Conservation (phyloP, 35 echinoderm and acorn worm genomes). For the Nesometra sesokonis region DNA sequence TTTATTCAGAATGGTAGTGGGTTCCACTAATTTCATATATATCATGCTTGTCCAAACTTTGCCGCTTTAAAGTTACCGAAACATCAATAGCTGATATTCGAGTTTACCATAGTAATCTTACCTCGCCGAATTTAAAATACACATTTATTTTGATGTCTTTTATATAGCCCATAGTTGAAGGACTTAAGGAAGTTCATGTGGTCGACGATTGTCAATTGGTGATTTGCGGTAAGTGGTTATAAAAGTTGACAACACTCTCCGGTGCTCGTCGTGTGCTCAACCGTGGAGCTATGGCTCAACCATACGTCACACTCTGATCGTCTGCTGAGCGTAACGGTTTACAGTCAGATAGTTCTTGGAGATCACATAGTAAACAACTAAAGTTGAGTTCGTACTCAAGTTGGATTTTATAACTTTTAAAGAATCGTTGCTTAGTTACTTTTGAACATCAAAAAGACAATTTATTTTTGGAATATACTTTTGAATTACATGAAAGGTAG, state of each 20-base stretch:
- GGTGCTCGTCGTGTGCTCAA: not conserved
- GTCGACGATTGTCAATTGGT: not conserved
- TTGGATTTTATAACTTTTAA: not conserved
- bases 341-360: not conserved
- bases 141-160: not conserved
- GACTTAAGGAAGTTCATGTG: not conserved
- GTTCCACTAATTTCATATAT: too few relatives aligned
- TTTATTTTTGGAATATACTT: too few relatives aligned
- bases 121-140: not conserved
- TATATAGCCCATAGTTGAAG: not conserved
- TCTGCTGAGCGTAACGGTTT: not conserved
- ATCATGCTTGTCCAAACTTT: too few relatives aligned
- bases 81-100: too few relatives aligned
- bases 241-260: not conserved
- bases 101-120: not conserved
- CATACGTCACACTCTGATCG: not conserved
- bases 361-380: not conserved
- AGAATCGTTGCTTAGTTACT: not conserved
- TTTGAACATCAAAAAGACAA: too few relatives aligned
- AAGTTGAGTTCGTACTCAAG: not conserved
- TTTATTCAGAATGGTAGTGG: too few relatives aligned
- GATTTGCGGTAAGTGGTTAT: not conserved
- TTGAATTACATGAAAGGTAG: too few relatives aligned
- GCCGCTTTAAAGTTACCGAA: too few relatives aligned
- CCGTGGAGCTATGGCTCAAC: too few relatives aligned